Evolutionary conservation across 2,113 vertebrate genomes (phyloP).

Genomic region (Hucho hucho): DNA sequence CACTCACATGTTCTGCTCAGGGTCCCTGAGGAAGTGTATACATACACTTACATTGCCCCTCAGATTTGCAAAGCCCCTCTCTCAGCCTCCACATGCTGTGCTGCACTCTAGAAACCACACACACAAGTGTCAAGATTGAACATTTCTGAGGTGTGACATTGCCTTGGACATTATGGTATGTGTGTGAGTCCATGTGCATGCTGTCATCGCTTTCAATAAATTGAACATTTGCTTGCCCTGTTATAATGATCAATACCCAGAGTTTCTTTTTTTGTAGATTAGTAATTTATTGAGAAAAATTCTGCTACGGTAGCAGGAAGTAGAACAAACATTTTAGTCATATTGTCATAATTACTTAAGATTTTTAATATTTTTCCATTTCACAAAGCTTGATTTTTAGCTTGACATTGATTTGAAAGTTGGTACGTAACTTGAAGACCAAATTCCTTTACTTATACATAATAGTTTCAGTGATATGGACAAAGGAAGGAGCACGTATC

Average conservation of each 20-base stretch:
- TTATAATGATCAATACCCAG: conserved; percentile 3
- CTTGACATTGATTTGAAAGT: background rate
- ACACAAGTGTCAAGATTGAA: conserved; percentile 13
- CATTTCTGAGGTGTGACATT: background rate
- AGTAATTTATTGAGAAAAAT: conserved; percentile 48
- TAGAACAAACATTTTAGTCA: conserved; percentile 7
- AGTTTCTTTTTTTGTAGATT: conserved; percentile 12
- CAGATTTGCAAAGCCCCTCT: conserved; percentile 23
- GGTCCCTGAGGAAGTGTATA: conserved; percentile 41
- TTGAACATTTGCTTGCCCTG: conserved; percentile 5
- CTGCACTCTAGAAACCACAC: conserved; percentile 5
- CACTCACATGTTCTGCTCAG: conserved; percentile 42
- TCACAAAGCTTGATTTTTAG: background rate
- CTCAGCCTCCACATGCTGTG: conserved; percentile 1
- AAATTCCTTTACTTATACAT: background rate
- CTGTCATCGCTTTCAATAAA: conserved; percentile 19
- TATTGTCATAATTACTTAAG: no score
- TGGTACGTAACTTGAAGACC: background rate
- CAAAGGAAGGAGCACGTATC: background rate
- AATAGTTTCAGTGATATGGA: background rate
- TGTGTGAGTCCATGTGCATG: conserved; percentile 8
- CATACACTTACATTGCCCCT: conserved; percentile 31
- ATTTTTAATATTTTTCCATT: no score
- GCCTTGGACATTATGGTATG: conserved; percentile 12
- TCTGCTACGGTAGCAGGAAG: conserved; percentile 41